Conservation (phyloP, 2,797 vertebrate genomes). For the Pangasius krempfi region DNA sequence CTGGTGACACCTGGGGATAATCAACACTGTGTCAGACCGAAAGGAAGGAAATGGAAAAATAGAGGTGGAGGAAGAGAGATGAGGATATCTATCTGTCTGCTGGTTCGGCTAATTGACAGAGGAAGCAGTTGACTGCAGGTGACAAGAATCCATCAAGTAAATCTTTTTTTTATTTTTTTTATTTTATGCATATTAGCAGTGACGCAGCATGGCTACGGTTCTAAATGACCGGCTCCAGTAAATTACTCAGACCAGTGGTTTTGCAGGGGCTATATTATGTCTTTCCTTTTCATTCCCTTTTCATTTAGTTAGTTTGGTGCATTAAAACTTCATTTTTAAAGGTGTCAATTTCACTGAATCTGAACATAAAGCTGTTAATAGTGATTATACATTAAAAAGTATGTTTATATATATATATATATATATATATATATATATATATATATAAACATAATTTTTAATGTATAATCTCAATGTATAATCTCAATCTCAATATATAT, state of each 20-base stretch:
- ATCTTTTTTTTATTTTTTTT: background rate
- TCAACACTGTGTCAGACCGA: background rate
- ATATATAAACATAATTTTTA: no score
- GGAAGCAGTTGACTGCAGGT: background rate
- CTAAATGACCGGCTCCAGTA: background rate
- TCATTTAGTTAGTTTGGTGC: background rate
- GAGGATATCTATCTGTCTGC: background rate
- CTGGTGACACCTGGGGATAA: background rate
- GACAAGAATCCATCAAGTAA: background rate
- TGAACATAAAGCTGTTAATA: background rate
- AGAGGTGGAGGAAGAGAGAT: background rate
- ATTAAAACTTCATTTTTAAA: background rate
- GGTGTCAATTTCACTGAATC: background rate
- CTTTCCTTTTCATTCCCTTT: background rate
- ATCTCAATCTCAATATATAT: no score
- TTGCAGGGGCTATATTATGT: background rate
- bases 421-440: no score
- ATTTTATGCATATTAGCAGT: conserved; percentile 11
- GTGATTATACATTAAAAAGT: background rate
- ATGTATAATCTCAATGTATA: no score
- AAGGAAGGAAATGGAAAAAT: background rate
- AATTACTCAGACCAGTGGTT: background rate
- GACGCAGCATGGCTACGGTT: background rate
- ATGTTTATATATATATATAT: no score
- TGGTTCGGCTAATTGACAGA: background rate